A percentile compares a stretch with the other conserved stretches of the same genome.
phyloP scores from a whole-genome alignment of 2,797 vertebrate species.

The Coluber constrictor region DNA sequence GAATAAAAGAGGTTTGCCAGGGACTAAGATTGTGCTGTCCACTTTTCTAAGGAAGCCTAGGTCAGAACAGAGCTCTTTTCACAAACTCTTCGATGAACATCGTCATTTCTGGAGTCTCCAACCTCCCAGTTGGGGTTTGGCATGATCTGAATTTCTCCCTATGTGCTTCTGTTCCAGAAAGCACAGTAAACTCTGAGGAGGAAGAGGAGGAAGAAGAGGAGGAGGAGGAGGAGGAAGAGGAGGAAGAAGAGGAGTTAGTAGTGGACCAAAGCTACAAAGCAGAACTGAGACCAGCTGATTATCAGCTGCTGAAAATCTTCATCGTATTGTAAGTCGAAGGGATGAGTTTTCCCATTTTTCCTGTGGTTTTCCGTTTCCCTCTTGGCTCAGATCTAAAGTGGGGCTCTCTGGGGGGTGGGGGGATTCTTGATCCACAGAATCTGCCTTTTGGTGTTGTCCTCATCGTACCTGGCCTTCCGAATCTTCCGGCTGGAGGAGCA shows the following conservation, averaged over 20 bases:
- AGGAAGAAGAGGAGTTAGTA: slow-evolving; percentile 63
- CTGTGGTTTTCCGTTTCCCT: background rate
- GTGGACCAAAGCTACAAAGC: slow-evolving; percentile 68
- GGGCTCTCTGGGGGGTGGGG: background rate
- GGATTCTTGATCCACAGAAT: slow-evolving; percentile 70
- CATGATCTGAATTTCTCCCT: background rate
- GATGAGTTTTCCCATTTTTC: too few species aligned
- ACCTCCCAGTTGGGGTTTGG: background rate
- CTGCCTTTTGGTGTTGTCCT: slow-evolving; percentile 88
- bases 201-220: slow-evolving; percentile 80
- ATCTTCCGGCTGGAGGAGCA: slow-evolving; percentile 93
- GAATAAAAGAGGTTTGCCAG: too few species aligned
- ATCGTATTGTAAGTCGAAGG: slow-evolving; percentile 84
- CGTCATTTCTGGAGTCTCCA: background rate
- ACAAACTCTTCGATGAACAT: background rate
- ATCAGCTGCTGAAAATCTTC: slow-evolving; percentile 90
- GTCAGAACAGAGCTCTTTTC: too few species aligned
- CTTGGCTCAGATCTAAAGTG: background rate
- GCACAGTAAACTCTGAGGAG: slow-evolving; percentile 76
- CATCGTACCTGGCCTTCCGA: slow-evolving; percentile 91
- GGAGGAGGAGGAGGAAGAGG: slow-evolving; percentile 37
- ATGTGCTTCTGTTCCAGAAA: slow-evolving; percentile 73
- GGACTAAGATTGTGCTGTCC: too few species aligned
- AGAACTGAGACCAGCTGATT: slow-evolving; percentile 84
- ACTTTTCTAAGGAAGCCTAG: too few species aligned